Conservation (phyloP, 1,140 invertebrate species). For the Reticulitermes speratus region DNA sequence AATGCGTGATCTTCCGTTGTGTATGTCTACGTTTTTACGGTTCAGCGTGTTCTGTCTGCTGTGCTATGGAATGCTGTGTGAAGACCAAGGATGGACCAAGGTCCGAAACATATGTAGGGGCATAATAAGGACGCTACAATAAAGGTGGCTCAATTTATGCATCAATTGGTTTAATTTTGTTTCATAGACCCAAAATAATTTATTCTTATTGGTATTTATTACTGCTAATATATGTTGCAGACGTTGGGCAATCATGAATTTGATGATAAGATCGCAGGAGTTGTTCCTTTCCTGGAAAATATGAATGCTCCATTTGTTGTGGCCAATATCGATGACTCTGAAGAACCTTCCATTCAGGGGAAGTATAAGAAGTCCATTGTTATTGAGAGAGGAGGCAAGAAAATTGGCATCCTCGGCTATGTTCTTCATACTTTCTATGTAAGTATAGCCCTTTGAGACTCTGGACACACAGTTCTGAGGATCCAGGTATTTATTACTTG, state of each 20-base stretch:
- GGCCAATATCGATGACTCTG: slow-evolving; percentile 71
- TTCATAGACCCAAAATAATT: too few species aligned
- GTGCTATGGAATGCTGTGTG: too few species aligned
- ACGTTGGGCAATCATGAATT: slow-evolving; percentile 89
- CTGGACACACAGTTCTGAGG: neutral
- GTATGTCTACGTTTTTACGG: too few species aligned
- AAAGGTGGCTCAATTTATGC: too few species aligned
- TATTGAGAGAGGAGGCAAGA: slow-evolving; percentile 56
- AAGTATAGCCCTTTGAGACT: slow-evolving; percentile 47
- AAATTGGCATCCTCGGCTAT: slow-evolving; percentile 82
- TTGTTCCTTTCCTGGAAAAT: slow-evolving; percentile 68
- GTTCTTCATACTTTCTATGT: slow-evolving; percentile 67
- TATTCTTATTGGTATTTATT: too few species aligned
- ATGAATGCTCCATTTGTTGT: slow-evolving; percentile 66
- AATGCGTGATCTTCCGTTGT: too few species aligned
- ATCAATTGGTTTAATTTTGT: too few species aligned
- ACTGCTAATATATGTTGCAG: slow-evolving; percentile 48
- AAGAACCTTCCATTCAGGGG: slow-evolving; percentile 66
- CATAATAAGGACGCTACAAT: too few species aligned
- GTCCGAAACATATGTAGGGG: too few species aligned
- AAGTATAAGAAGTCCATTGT: slow-evolving; percentile 59
- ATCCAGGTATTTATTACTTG: neutral
- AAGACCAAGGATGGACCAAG: too few species aligned
- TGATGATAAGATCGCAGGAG: slow-evolving; percentile 71
- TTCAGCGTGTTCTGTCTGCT: too few species aligned